Percentiles rank a stretch among this genome's conserved stretches.
Conservation (phyloP, 2,888 invertebrate species). For the Panorpa germanica region DNA sequence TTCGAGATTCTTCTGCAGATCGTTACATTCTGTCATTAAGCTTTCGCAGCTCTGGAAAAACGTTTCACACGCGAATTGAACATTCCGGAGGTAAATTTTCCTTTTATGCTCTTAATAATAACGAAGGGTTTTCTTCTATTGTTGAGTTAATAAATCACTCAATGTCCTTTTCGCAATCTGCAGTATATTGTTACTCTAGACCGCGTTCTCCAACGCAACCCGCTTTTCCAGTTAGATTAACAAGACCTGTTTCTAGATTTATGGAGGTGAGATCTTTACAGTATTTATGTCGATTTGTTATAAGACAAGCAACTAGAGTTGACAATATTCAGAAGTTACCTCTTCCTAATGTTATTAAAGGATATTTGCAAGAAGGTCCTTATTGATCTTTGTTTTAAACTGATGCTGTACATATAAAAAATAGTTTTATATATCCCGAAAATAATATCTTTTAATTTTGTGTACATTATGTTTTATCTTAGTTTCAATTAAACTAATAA, state of each 20-base stretch:
- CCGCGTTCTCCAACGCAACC: conserved; percentile 44
- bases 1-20: conserved; percentile 57
- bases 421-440: too few relatives aligned
- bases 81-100: conserved; percentile 41
- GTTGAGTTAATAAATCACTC: conserved; percentile 55
- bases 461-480: too few relatives aligned
- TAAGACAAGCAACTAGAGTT: conserved; percentile 43
- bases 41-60: conserved; percentile 47
- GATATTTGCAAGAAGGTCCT: conserved; percentile 32
- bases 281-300: conserved; percentile 53
- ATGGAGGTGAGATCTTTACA: conserved; percentile 49
- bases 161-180: conserved; percentile 47
- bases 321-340: conserved; percentile 52
- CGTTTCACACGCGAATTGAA: conserved; percentile 56
- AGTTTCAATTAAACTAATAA: too few relatives aligned
- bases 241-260: conserved; percentile 55
- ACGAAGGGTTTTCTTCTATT: conserved; percentile 35
- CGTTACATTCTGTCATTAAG: conserved; percentile 51
- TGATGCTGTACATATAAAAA: too few relatives aligned
- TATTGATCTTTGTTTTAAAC: too few relatives aligned
- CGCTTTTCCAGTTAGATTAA: conserved; percentile 52
- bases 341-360: conserved; percentile 33
- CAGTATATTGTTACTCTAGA: conserved; percentile 53
- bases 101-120: conserved; percentile 24
- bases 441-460: too few relatives aligned